Percentiles rank a stretch among this genome's conserved stretches.
Evolutionary conservation across 2,888 invertebrate species (phyloP).

Genomic region (Coenonympha arcania): DNA sequence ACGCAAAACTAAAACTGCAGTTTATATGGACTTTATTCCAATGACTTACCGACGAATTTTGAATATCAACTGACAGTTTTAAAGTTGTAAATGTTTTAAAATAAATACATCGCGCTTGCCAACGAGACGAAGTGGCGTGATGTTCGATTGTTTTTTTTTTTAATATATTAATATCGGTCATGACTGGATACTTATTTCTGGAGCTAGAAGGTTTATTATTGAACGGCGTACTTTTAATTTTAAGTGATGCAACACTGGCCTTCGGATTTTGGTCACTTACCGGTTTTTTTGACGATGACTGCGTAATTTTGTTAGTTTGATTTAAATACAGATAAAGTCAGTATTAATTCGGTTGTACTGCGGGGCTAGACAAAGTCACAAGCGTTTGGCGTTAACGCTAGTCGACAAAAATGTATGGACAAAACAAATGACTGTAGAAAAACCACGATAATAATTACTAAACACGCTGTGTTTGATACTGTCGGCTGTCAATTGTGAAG

Average conservation of each 20-base stretch:
- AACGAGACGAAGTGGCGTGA: conserved; percentile 18
- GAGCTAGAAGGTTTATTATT: neutral
- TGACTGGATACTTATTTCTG: neutral
- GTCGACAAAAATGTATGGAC: too few species aligned
- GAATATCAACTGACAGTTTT: neutral
- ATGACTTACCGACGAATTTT: conserved; percentile 2
- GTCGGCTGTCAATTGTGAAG: too few species aligned
- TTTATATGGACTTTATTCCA: neutral
- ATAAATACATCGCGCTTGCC: conserved; percentile 10
- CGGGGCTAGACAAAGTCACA: too few species aligned
- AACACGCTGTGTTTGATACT: too few species aligned
- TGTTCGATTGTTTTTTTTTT: conserved; percentile 2
- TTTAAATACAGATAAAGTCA: too few species aligned
- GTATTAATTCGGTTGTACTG: too few species aligned
- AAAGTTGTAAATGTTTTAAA: conserved; percentile 1
- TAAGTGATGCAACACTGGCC: neutral
- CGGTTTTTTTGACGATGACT: too few species aligned
- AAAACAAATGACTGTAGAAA: too few species aligned
- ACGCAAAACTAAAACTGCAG: conserved; percentile 11
- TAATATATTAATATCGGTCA: neutral
- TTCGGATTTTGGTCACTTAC: neutral
- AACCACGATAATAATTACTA: too few species aligned
- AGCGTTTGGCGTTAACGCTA: too few species aligned
- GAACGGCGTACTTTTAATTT: neutral
- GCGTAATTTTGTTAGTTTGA: neutral